Base-by-base conservation (phyloP, 2,797 vertebrate species). In the Hephaestus fuliginosus region DNA sequence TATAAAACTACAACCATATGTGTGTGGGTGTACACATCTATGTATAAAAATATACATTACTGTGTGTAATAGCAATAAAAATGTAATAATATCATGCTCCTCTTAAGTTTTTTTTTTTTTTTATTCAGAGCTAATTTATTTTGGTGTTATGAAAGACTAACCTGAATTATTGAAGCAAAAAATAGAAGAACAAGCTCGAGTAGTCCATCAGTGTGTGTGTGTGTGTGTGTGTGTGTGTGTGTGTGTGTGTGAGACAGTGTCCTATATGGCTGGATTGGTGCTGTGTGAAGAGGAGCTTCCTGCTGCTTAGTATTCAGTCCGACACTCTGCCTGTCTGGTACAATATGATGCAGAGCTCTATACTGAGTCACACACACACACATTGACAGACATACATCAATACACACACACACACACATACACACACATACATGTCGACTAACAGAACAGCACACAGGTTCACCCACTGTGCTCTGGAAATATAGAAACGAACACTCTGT, bases 301-400 rank as follows among this genome's bases (percentile, higher is more conserved):
- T 78, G 75, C 90, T 93, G 84, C 73, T 92, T 93, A 90, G 89
- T 93, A 92, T 93, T 92, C 91, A 88, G 86, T 46, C 70, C 86
- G 0, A 84, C 90, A 73, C 88, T 80, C 88, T 79, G 86, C 78
- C 90, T 88, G 91, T 93, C 89, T 93, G 92, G 51, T 88, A 84
- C 84, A 82, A 80, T 81, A 83, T 86, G 88, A 91, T 91, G 91
- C 90, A 88, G 89, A 84, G 85, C 86, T 88, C 89, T 76, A 75
- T 75, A 84, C 81, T 51, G 62, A 78, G 33, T 51, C 58, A 64
- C 64, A 65, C 67, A 51, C 68, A 25, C 25, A 25, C 25, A 25
- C 25, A 25, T 25, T 25, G 25, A 63, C 61, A 22, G 51, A 55
- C 51, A 53, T 46, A 66, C 69, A 62, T 65, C 64, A 49, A 41